A percentile compares a stretch with the other conserved stretches of the same genome.
Evolutionary conservation across 2,113 vertebrate genomes (phyloP).

Genomic region (Toxotes chatareus): DNA sequence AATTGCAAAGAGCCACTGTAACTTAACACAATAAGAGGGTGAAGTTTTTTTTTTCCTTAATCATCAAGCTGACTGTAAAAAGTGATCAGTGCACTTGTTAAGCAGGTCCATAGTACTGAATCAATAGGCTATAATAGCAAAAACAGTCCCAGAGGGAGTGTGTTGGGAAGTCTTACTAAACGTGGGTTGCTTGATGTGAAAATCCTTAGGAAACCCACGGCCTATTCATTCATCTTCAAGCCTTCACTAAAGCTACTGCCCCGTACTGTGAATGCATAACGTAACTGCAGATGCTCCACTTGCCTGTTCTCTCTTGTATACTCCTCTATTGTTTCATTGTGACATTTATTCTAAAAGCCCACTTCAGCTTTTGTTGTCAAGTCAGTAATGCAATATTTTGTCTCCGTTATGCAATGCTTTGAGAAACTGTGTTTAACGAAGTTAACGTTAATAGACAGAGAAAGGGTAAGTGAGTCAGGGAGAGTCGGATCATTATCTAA

Average conservation of each 20-base stretch:
- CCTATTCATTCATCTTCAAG: not conserved
- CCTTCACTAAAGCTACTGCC: not conserved
- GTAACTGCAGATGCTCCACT: not conserved
- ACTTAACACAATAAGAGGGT: not conserved
- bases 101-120: not conserved
- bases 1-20: not conserved
- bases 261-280: not conserved
- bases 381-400: not conserved
- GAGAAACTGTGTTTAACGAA: not conserved
- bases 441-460: not conserved
- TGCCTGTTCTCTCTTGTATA: not conserved
- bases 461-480: not conserved
- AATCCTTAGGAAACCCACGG: not conserved
- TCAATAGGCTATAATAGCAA: not conserved
- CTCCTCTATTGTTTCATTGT: not conserved
- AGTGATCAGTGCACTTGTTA: constrained; percentile 33
- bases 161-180: not conserved
- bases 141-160: not conserved
- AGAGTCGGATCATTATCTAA: constrained; percentile 34
- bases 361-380: not conserved
- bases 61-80: not conserved
- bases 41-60: not conserved
- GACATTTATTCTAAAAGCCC: not conserved
- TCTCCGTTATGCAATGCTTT: not conserved
- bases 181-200: constrained; percentile 11